Evolutionary conservation across 2,888 invertebrate genomes (phyloP), one percentile per base, ranked within the genome.

Genomic region (Neoscelio sp.): DNA sequence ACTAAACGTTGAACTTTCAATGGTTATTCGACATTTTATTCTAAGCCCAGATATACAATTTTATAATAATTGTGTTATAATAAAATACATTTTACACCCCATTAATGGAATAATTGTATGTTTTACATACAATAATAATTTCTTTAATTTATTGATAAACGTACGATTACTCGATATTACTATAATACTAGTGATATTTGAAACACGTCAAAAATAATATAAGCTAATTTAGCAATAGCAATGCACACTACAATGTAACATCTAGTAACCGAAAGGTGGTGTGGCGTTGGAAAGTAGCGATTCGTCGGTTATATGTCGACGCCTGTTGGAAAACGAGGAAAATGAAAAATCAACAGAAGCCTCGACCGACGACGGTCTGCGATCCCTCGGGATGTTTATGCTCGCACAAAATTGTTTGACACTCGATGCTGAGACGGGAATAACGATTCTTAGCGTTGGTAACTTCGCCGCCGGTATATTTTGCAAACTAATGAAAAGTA

Each of bases 301-400:
- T 68, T 62, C 74, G 56, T 26, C 38, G 46, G 56, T 52, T 60
- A 48, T 62, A 56, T 48, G 40, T 65, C 58, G 68, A 70, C 62
- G 68, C 42, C 58, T 65, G 67, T 8, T 50, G 48, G 26, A 65
- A 64, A 56, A 58, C 28, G 42, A 50, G 71, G 75, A 56, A 82
- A 82, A 82, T 82, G 80, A 82, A 82, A 82, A 79, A 82, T 78
- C 80, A 82, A 82, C 79, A 82, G 75, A 73, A 52, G 67, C 68
- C 52, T 58, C 60, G 30, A n/a, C 50, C 38, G 44, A 15, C 62
- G 30, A 46, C 64, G 48, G 44, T 28, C 48, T 20, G 40, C 46
- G 23, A 68, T 68, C 71, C 79, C 68, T 40, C 38, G 78, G 78
- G 80, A 80, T 82, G 78, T 82, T 80, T 82, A 82, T 82, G 80